Conservation (phyloP, 2,113 vertebrate species). For the Bufo bufo region DNA sequence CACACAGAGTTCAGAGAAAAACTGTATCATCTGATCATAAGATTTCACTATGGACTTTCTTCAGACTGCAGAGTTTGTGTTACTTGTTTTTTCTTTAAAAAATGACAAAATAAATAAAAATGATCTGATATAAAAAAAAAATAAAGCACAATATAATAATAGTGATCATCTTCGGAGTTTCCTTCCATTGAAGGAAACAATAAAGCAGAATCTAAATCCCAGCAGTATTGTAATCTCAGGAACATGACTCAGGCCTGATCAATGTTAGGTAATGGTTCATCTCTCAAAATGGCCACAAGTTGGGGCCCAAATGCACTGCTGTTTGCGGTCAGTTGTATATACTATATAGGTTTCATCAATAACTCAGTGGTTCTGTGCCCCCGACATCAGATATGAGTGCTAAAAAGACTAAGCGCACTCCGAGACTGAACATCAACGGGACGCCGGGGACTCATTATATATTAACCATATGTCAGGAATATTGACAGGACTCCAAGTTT, state of each 20-base stretch:
- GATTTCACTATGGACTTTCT: too few relatives aligned
- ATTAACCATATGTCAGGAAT: conserved; percentile 11
- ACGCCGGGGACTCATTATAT: not conserved
- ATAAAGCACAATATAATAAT: too few relatives aligned
- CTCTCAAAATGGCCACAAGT: not conserved
- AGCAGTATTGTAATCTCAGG: not conserved
- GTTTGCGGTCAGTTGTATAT: not conserved
- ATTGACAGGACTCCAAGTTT: not conserved
- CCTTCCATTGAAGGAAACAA: too few relatives aligned
- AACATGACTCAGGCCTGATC: not conserved
- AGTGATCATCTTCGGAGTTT: too few relatives aligned
- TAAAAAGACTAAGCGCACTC: not conserved
- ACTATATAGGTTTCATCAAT: not conserved
- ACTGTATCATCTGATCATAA: too few relatives aligned
- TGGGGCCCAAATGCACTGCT: not conserved
- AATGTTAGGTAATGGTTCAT: not conserved
- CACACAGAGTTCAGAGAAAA: too few relatives aligned
- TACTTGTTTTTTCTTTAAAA: not conserved
- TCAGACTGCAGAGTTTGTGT: too few relatives aligned
- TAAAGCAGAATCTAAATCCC: not conserved
- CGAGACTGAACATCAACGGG: too few relatives aligned
- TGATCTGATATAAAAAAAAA: too few relatives aligned
- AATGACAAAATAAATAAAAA: not conserved
- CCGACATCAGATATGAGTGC: not conserved
- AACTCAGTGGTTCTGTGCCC: not conserved